Percentiles rank a stretch among this genome's conserved stretches.
Conservation (phyloP, 2,797 vertebrate genomes). For the Chrysocyon brachyurus region DNA sequence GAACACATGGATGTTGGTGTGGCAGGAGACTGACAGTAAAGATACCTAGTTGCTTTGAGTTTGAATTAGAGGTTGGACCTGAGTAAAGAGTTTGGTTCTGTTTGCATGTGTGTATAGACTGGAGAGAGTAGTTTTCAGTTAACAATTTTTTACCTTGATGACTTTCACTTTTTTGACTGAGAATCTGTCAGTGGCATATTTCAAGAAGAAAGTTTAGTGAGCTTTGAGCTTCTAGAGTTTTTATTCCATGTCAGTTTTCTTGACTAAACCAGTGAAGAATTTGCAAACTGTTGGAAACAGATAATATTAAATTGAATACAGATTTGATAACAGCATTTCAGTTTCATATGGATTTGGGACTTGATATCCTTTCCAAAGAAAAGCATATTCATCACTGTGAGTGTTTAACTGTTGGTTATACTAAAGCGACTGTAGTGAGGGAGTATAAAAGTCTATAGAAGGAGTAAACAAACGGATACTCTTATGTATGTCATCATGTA, state of each 20-base stretch:
- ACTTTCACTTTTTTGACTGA: conserved; percentile 53
- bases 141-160: neutral
- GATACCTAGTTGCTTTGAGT: conserved; percentile 40
- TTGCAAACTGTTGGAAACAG: conserved; percentile 30
- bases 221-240: conserved; percentile 54
- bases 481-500: neutral
- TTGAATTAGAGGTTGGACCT: conserved; percentile 50
- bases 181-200: conserved; percentile 36
- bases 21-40: neutral
- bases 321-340: neutral
- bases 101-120: neutral
- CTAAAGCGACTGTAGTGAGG: neutral
- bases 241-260: conserved; percentile 32
- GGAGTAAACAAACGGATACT: neutral
- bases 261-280: neutral
- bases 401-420: neutral
- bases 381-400: neutral
- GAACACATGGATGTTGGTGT: neutral
- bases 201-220: conserved; percentile 75
- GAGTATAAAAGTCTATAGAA: neutral
- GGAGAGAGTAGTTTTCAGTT: conserved; percentile 34
- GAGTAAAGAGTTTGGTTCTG: conserved; percentile 46
- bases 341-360: neutral
- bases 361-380: neutral
- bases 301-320: conserved; percentile 13